These are phyloP conservation scores for Pardalotus punctatus DNA, from an alignment of 2,113 vertebrate genomes.

Conservation along the genomic window DNA sequence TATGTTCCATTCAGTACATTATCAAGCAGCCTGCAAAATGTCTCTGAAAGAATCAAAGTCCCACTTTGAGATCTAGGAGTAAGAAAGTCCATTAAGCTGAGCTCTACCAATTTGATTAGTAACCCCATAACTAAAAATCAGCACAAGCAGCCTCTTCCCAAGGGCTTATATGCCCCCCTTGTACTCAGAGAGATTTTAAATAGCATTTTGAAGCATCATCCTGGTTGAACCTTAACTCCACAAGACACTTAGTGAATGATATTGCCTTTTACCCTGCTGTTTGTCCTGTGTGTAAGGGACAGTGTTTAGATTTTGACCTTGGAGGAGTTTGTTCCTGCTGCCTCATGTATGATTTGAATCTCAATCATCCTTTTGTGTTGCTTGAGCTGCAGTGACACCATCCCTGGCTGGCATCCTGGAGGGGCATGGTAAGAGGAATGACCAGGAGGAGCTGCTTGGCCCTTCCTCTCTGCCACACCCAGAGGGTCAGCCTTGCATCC, in stretches of 20 bases:
- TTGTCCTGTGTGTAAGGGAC: background rate
- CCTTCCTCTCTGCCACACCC: background rate
- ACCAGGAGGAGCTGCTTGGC: background rate
- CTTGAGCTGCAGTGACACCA: background rate
- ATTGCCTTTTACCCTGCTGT: background rate
- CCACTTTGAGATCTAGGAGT: constrained; percentile 46
- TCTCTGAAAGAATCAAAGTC: constrained; percentile 71
- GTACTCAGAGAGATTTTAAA: background rate
- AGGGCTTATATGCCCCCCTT: background rate
- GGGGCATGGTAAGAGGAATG: background rate
- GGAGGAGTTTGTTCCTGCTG: background rate
- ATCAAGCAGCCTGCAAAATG: constrained; percentile 57
- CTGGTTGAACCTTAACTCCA: background rate
- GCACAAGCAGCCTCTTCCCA: background rate
- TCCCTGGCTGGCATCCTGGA: background rate
- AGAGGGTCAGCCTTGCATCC: background rate
- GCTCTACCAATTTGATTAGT: constrained; percentile 60
- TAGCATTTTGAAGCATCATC: background rate
- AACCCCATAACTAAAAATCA: constrained; percentile 33
- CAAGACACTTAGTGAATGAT: background rate
- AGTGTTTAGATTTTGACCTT: background rate
- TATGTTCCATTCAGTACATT: constrained; percentile 46
- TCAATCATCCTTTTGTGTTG: background rate
- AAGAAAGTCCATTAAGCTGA: constrained; percentile 55
- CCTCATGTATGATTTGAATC: background rate